phyloP scores from a whole-genome alignment of 1,140 invertebrate genomes.

The Drosophila azteca region DNA sequence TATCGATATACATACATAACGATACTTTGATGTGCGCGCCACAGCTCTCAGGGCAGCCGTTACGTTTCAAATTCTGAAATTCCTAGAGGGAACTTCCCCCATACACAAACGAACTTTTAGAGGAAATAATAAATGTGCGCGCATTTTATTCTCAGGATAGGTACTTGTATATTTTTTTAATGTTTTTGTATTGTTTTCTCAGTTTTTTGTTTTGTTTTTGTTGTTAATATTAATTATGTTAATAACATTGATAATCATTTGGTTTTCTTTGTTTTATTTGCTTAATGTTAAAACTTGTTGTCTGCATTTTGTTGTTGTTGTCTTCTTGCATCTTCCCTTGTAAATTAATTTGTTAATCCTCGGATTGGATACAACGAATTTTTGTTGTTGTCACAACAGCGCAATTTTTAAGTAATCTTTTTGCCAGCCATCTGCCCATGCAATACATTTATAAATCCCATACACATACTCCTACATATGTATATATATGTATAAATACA shows the following conservation, averaged over 20 bases:
- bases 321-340: constrained; percentile 42
- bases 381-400: constrained; percentile 53
- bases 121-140: constrained; percentile 81
- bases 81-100: neutral
- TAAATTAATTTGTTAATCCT: constrained; percentile 72
- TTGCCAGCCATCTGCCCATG: constrained; percentile 63
- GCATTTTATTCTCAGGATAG: constrained; percentile 81
- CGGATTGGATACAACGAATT: constrained; percentile 64
- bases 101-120: constrained; percentile 70
- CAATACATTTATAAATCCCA: constrained; percentile 68
- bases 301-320: constrained; percentile 60
- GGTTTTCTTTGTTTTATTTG: constrained; percentile 60
- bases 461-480: constrained; percentile 9
- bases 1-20: too few species aligned
- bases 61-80: constrained; percentile 4
- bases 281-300: constrained; percentile 77
- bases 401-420: constrained; percentile 58
- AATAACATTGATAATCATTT: constrained; percentile 81
- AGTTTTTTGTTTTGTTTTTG: constrained; percentile 54
- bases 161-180: constrained; percentile 82
- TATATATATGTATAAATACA: constrained; percentile 25
- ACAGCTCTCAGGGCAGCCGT: neutral
- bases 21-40: too few species aligned
- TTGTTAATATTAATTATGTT: constrained; percentile 82
- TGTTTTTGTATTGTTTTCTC: constrained; percentile 71